A percentile compares a stretch with the other conserved stretches of the same genome.
phyloP scores from a whole-genome alignment of 2,113 vertebrate species.

The Orthochromis malagaraziensis region DNA sequence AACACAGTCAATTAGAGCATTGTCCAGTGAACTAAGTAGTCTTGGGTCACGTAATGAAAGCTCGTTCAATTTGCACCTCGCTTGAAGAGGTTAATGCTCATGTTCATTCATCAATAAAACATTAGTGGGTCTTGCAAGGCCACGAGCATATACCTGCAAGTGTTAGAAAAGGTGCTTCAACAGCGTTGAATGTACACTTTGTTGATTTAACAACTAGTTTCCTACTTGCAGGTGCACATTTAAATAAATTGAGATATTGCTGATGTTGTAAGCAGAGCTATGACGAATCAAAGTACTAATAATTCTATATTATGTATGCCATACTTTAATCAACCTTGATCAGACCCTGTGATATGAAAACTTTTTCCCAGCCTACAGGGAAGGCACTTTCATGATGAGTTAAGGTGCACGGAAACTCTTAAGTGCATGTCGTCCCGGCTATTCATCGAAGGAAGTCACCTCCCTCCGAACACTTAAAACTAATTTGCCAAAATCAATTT shows the following conservation, averaged over 20 bases:
- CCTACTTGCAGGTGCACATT: neutral
- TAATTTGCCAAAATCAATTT: neutral
- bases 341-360: neutral
- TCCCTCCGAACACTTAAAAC: neutral
- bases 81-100: neutral
- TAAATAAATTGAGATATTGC: neutral
- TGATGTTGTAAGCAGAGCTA: neutral
- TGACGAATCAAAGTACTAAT: neutral
- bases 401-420: neutral
- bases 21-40: constrained; percentile 32
- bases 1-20: constrained; percentile 25
- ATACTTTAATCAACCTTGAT: neutral
- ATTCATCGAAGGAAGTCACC: neutral
- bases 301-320: neutral
- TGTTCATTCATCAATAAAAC: constrained; percentile 11
- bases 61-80: constrained; percentile 22
- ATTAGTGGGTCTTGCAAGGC: neutral
- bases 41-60: constrained; percentile 7
- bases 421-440: neutral
- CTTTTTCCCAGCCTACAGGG: neutral
- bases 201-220: neutral
- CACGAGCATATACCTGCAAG: neutral
- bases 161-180: neutral
- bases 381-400: neutral
- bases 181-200: neutral